Base-by-base conservation (phyloP, 2,888 invertebrate genomes). In the Phasia obesa region DNA sequence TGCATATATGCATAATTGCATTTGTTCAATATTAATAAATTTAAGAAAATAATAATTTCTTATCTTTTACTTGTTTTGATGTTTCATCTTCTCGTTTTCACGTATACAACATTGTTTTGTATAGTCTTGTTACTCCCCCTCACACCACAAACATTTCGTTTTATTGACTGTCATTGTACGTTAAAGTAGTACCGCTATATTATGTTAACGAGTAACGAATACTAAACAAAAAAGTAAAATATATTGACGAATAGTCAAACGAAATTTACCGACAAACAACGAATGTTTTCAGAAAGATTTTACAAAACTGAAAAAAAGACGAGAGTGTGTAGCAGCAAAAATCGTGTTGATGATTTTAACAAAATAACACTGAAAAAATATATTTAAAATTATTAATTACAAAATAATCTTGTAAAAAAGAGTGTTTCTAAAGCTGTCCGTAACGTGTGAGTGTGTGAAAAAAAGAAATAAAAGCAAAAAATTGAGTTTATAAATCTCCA, bases 251-350 rank as follows among this genome's bases (percentile, higher is more conserved):
- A 78, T 83, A 25, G 15, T 25, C 15, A 75, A 78, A 83, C 79
- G 78, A 79, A 75, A 79, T 83, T 83, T 75, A 79, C 83, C 83
- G 83, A 83, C 83, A 83, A 75, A 27, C 42, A 83, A 83, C 83
- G 79, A 79, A 79, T 79, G 75, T 67, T 75, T 79, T 75, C 27
- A 64, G 60, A 60, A 55, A 60, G 49, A 64, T 75, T 79, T 83
- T 76, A 75, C 70, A 74, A 82, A 82, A 78, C 57, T 73, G 71
- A 77, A 78, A 78, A 81, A 82, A 78, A 79, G 78, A 74, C 76
- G 73, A 82, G 38, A 67, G 71, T 82, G 76, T 74, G 74, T 60
- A 62, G 69, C 74, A 82, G 78, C 53, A 71, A 78, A 77, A 82
- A 69, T 82, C 44, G 78, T 74, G 67, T 77, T 77, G 67, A 67